Conservation (phyloP, 2,113 vertebrate species). For the Rhea pennata region DNA sequence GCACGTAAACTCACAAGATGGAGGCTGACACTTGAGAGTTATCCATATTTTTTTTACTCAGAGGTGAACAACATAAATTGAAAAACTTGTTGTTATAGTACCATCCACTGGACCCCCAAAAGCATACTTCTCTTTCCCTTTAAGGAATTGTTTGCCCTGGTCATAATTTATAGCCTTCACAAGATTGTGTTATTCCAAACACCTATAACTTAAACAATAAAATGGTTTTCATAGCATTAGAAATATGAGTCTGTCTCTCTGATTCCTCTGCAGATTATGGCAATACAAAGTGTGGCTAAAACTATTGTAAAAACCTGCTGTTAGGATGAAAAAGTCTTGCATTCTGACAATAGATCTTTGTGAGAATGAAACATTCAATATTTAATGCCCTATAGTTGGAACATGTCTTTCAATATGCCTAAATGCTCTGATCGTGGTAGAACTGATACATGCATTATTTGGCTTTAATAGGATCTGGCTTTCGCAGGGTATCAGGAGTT, state of each 20-base stretch:
- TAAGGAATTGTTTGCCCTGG: not conserved
- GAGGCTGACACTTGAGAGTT: not conserved
- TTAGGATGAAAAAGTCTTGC: not conserved
- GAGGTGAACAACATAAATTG: not conserved
- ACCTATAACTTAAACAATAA: not conserved
- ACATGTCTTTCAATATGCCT: not conserved
- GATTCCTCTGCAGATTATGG: not conserved
- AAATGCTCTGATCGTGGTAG: not conserved
- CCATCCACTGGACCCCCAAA: not conserved
- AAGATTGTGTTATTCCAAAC: not conserved
- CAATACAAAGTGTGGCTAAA: not conserved
- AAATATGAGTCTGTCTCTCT: not conserved
- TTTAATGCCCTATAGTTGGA: not conserved
- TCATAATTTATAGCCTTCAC: not conserved
- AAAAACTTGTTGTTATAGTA: not conserved
- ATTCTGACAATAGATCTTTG: not conserved
- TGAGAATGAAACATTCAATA: not conserved
- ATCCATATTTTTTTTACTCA: not conserved
- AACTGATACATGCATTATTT: not conserved
- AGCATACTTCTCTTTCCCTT: not conserved
- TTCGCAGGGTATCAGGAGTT: not conserved
- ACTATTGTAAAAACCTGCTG: not conserved
- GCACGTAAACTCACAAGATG: not conserved
- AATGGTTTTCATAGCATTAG: not conserved
- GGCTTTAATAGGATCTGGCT: not conserved